These are phyloP conservation scores for Colletes gigas DNA, from an alignment of 1,140 invertebrate species.

Conservation along the genomic window DNA sequence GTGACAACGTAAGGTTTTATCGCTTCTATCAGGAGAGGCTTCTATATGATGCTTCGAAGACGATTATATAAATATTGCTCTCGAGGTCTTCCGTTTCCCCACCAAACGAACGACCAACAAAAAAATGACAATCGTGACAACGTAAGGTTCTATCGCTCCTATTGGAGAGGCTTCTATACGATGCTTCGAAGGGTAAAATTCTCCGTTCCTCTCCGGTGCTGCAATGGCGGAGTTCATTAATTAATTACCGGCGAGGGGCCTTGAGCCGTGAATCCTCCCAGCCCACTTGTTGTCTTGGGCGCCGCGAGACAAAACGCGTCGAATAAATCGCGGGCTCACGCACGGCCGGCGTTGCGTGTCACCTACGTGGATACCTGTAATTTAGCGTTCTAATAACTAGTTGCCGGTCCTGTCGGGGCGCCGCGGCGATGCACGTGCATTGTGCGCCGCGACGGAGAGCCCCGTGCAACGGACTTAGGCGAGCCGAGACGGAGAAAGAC, in stretches of 20 bases:
- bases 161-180: no score
- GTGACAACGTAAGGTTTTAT: no score
- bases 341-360: slow-evolving; percentile 53
- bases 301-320: slow-evolving; percentile 34
- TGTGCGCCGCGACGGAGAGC: slow-evolving; percentile 61
- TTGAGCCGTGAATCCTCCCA: slow-evolving; percentile 27
- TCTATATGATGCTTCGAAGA: no score
- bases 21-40: no score
- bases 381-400: slow-evolving; percentile 71
- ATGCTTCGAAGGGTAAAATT: no score
- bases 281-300: slow-evolving; percentile 41
- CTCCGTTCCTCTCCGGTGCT: no score
- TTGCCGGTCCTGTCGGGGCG: slow-evolving; percentile 48
- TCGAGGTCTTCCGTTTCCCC: no score
- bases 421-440: slow-evolving; percentile 63
- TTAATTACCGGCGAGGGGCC: slow-evolving; percentile 11
- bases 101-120: no score
- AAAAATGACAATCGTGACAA: no score
- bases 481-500: slow-evolving; percentile 26
- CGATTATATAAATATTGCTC: no score
- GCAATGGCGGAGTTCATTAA: not conserved
- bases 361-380: slow-evolving; percentile 63
- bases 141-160: no score
- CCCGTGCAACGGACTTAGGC: slow-evolving; percentile 22
- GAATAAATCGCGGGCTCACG: slow-evolving; percentile 59